Conservation (phyloP, 2,113 vertebrate species). For the Mesembrinibis cayennensis region DNA sequence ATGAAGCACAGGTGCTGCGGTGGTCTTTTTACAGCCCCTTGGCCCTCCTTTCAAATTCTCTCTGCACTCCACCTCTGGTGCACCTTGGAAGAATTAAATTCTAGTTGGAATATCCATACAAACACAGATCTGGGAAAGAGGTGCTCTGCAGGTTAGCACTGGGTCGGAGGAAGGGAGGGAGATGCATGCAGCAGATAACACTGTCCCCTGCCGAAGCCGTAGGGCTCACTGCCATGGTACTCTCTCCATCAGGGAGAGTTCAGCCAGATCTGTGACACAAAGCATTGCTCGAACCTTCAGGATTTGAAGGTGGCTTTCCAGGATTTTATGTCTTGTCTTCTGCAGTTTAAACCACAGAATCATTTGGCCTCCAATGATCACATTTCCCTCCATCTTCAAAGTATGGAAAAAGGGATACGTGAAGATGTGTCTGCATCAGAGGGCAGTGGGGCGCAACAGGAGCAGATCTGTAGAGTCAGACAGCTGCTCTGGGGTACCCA, state of each 20-base stretch:
- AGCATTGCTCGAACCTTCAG: neutral
- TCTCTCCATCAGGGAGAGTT: neutral
- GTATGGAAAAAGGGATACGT: neutral
- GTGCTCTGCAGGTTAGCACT: neutral
- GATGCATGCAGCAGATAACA: too few relatives aligned
- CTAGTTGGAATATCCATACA: neutral
- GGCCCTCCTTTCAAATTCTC: neutral
- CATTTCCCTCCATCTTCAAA: neutral
- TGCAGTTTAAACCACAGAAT: neutral
- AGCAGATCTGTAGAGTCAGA: neutral
- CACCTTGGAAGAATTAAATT: neutral
- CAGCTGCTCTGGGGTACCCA: neutral
- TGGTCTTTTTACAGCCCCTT: neutral
- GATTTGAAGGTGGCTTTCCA: neutral
- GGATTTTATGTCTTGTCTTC: neutral
- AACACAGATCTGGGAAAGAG: neutral
- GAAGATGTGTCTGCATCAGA: neutral
- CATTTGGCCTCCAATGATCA: neutral
- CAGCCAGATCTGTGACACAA: neutral
- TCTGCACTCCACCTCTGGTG: neutral
- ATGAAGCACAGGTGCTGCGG: neutral
- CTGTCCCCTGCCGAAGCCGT: neutral
- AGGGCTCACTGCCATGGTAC: neutral
- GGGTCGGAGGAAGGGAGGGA: neutral
- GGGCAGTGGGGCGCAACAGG: neutral